Evolutionary conservation across 2,888 invertebrate genomes (phyloP).

Genomic region (Apamea anceps): DNA sequence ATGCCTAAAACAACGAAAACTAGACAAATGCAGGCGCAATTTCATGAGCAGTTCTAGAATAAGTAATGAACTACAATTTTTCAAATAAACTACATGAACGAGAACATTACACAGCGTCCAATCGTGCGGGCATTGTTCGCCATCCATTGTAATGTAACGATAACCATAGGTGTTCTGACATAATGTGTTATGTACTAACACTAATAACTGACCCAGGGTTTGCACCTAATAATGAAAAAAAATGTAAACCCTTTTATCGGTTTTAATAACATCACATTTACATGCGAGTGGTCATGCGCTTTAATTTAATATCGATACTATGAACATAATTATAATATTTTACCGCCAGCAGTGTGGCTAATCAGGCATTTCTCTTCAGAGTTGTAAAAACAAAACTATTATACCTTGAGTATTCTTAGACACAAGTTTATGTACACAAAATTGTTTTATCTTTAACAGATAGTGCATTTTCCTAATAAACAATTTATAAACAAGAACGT

Average conservation of each 20-base stretch:
- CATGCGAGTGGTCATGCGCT: conserved; percentile 28
- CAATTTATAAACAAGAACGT: conserved; percentile 50
- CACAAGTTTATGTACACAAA: conserved; percentile 16
- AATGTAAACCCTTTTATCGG: conserved; percentile 5
- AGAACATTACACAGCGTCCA: conserved; percentile 55
- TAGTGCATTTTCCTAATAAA: conserved; percentile 53
- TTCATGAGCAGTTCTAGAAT: conserved; percentile 8
- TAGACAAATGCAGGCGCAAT: conserved; percentile 20
- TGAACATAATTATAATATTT: neutral
- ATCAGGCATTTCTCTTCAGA: conserved; percentile 12
- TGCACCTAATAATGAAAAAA: conserved; percentile 1
- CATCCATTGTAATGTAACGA: conserved; percentile 64
- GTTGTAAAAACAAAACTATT: conserved; percentile 15
- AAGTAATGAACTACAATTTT: conserved; percentile 45
- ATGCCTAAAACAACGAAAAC: neutral
- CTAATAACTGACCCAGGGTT: conserved; percentile 12
- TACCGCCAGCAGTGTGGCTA: neutral
- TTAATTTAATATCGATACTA: conserved; percentile 22
- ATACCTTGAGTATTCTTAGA: conserved; percentile 9
- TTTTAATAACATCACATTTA: conserved; percentile 24
- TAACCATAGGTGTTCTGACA: conserved; percentile 45
- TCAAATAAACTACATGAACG: conserved; percentile 32
- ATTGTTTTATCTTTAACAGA: conserved; percentile 40
- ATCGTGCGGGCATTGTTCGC: conserved; percentile 63
- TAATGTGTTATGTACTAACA: conserved; percentile 34